Conservation (phyloP, 2,888 invertebrate species). For the Ophion ellenae region DNA sequence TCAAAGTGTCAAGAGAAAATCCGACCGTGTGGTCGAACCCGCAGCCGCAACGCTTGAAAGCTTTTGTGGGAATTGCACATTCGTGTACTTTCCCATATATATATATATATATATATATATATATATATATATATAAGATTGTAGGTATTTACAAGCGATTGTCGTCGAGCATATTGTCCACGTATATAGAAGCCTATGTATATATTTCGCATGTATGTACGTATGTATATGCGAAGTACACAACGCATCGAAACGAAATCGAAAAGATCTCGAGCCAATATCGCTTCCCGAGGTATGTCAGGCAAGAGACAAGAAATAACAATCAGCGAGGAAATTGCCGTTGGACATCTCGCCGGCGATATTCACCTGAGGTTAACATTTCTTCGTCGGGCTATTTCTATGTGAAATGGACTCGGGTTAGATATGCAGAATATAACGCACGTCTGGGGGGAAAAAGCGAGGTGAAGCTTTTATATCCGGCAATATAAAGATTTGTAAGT, state of each 20-base stretch:
- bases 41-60: slow-evolving; percentile 14
- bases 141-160: not conserved
- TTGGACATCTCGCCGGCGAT: not conserved
- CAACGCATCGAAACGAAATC: slow-evolving; percentile 29
- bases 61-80: slow-evolving; percentile 46
- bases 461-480: too few species aligned
- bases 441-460: too few species aligned
- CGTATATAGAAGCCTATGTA: slow-evolving; percentile 1
- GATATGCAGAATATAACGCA: not conserved
- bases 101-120: not conserved
- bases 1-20: slow-evolving; percentile 52
- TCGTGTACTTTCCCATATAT: slow-evolving; percentile 35
- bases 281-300: not conserved
- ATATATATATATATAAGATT: not conserved
- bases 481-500: too few species aligned
- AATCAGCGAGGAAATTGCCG: not conserved
- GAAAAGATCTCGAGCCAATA: slow-evolving; percentile 26
- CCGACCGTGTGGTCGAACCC: slow-evolving; percentile 31
- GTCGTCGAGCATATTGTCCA: not conserved
- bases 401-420: not conserved
- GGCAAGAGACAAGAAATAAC: not conserved
- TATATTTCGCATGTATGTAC: too few species aligned
- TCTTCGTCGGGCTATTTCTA: slow-evolving; percentile 7
- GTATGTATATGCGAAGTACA: not conserved
- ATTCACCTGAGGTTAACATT: slow-evolving; percentile 11